phyloP scores from a whole-genome alignment of 2,888 invertebrate species.

The Dysmachus trigonus region DNA sequence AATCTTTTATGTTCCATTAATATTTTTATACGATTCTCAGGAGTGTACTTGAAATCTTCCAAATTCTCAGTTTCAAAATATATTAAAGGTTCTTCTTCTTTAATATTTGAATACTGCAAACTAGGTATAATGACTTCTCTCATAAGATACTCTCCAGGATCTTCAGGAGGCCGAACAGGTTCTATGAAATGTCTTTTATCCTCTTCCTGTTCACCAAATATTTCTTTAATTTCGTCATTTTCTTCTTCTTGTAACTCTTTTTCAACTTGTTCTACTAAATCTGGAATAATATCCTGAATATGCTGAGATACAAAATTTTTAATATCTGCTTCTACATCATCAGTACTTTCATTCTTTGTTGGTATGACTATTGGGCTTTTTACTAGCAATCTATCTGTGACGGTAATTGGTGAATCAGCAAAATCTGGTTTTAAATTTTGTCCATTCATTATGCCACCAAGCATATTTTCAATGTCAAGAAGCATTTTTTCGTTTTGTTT shows the following conservation, averaged over 20 bases:
- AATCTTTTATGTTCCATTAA: conserved; percentile 53
- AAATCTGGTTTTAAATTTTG: conserved; percentile 38
- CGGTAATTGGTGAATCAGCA: conserved; percentile 48
- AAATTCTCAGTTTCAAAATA: conserved; percentile 57
- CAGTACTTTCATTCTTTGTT: conserved; percentile 46
- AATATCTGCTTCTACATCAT: conserved; percentile 56
- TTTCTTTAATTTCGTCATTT: conserved; percentile 38
- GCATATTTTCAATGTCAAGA: conserved; percentile 60
- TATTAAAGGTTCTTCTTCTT: conserved; percentile 55
- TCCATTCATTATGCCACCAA: conserved; percentile 55
- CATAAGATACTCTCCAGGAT: conserved; percentile 57
- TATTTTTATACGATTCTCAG: conserved; percentile 54
- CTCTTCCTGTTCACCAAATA: conserved; percentile 22
- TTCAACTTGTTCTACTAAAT: conserved; percentile 63
- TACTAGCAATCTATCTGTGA: conserved; percentile 57
- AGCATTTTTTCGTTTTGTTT: conserved; percentile 60
- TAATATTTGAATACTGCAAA: conserved; percentile 55
- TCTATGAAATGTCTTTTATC: background rate
- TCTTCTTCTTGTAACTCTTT: conserved; percentile 58
- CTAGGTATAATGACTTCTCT: conserved; percentile 61
- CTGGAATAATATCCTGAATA: conserved; percentile 64
- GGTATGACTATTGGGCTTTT: conserved; percentile 60
- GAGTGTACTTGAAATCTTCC: conserved; percentile 54
- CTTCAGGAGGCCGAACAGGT: conserved; percentile 35
- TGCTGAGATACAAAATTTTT: conserved; percentile 63